A percentile compares a stretch with the other conserved stretches of the same genome.
Evolutionary conservation across 2,888 invertebrate species (phyloP).

Genomic region (Tipula unca): DNA sequence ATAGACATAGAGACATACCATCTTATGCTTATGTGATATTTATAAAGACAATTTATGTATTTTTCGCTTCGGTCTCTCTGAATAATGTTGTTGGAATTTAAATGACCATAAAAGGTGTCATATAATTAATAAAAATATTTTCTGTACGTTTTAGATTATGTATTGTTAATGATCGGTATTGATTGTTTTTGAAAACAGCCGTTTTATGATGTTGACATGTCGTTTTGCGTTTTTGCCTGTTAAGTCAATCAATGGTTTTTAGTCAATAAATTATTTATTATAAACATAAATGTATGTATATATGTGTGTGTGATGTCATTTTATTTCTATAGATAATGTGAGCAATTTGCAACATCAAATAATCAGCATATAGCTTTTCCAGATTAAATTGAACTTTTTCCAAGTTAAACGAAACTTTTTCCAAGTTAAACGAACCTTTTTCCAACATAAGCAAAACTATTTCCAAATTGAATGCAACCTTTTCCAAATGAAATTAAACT

Average conservation of each 20-base stretch:
- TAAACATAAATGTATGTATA: neutral
- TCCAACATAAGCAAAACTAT: too few species aligned
- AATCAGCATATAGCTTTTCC: too few species aligned
- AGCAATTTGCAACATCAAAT: too few species aligned
- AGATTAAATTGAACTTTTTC: too few species aligned
- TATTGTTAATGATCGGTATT: neutral
- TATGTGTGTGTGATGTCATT: neutral
- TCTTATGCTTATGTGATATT: neutral
- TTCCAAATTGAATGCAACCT: too few species aligned
- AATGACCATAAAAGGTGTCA: constrained; percentile 8
- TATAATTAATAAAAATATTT: constrained; percentile 8
- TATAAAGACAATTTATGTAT: neutral
- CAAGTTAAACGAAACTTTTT: too few species aligned
- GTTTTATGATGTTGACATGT: neutral
- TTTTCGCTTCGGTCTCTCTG: neutral
- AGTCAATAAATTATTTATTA: neutral
- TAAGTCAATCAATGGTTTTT: neutral
- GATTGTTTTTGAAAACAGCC: neutral
- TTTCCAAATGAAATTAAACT: too few species aligned
- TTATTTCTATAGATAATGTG: neutral
- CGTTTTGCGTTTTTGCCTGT: neutral
- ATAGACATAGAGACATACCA: neutral
- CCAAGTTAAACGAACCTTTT: too few species aligned
- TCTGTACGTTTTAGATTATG: neutral
- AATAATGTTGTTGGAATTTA: neutral